phyloP scores from a whole-genome alignment of 2,797 vertebrate genomes.

The Clamator glandarius region DNA sequence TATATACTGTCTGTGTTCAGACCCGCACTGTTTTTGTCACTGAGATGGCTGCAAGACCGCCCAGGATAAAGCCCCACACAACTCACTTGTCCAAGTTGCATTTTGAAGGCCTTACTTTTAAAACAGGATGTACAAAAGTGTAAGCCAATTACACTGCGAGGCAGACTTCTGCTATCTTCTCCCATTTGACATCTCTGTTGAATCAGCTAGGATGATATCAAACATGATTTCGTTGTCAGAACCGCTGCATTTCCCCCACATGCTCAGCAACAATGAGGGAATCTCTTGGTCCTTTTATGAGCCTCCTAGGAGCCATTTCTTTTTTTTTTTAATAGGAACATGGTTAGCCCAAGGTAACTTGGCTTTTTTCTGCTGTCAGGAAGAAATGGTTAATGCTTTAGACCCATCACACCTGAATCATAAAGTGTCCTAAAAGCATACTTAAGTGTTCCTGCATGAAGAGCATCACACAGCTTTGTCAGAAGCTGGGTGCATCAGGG shows the following conservation, averaged over 20 bases:
- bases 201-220: background rate
- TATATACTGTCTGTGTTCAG: background rate
- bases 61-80: background rate
- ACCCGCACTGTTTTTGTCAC: background rate
- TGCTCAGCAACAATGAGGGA: accelerated
- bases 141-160: background rate
- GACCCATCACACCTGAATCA: background rate
- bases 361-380: background rate
- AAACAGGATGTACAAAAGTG: background rate
- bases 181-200: background rate
- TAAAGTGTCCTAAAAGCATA: background rate
- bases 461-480: accelerated
- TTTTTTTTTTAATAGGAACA: background rate
- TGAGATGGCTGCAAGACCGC: background rate
- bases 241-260: background rate
- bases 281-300: background rate
- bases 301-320: accelerated
- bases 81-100: background rate
- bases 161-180: background rate
- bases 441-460: background rate
- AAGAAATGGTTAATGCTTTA: background rate
- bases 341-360: accelerated
- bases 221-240: background rate
- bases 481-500: accelerated
- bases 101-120: constrained; percentile 1